Evolutionary conservation across 2,888 invertebrate genomes (phyloP), one percentile per base, ranked within the genome.

Genomic region (Actias luna): DNA sequence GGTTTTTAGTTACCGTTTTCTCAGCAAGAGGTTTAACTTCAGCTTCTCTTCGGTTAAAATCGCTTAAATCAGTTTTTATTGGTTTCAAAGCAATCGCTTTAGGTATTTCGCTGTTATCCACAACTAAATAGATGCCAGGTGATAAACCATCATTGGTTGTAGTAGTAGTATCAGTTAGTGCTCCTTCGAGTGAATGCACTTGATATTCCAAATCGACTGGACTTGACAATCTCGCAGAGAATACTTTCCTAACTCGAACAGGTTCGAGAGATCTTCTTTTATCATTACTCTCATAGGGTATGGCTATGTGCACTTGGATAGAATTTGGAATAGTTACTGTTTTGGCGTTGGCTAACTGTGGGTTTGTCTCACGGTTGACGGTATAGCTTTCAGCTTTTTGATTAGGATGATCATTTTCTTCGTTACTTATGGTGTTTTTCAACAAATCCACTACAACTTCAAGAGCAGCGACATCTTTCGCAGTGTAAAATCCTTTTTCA

Each of bases 151-250:
- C 64, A 0, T 68, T 65, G 18, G 67, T 31, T 16, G 59, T 29
- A 0, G 70, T 18, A 5, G 69, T 61, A 5, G 63, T 5, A 4
- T 64, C 58, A 35, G 68, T 65, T 10, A 67, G 62, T 18, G 62
- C 63, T 2, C 70, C 73, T 67, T 84, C 82, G 52, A 80, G 74
- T 0, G 87, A 78, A 67, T 83, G 72, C 33, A 89, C 79, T 75
- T 87, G 85, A 64, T 89, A 90, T 68, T 84, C 85, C 55, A 90
- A 70, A 65, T 90, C 87, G 2, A 89, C 87, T 2, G 90, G 89
- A 5, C 81, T 75, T 0, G 78, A 80, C 78, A 90, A 76, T 70
- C 77, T 80, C 0, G 89, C 90, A 3, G 83, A 78, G 64, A 90
- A 90, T 0, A 90, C 77, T 71, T 83, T 86, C 64, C 83, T 78